Percentiles rank a stretch among this genome's conserved stretches.
These are phyloP conservation scores for Microtus oregoni DNA, from an alignment of 2,113 vertebrate species.

Conservation along the genomic window DNA sequence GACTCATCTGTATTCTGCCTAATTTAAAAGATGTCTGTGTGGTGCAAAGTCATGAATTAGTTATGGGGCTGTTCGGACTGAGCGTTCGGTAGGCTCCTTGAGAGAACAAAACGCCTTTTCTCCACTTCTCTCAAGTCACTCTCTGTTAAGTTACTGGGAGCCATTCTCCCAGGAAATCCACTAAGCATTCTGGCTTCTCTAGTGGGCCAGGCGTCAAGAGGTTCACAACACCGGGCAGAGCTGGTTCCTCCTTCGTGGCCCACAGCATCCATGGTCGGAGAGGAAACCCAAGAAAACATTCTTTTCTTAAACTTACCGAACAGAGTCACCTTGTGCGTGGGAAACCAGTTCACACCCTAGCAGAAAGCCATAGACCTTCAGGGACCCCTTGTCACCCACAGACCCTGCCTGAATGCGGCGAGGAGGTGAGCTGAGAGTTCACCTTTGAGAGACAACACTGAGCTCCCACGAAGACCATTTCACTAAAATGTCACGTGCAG, in stretches of 20 bases:
- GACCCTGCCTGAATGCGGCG: not conserved
- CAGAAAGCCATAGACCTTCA: not conserved
- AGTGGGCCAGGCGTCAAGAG: conserved; percentile 73
- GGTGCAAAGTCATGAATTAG: conserved; percentile 85
- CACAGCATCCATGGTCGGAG: not conserved
- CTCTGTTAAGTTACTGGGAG: conserved; percentile 71
- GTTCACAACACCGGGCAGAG: conserved; percentile 53
- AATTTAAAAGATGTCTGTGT: conserved; percentile 84
- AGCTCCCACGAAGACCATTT: not conserved
- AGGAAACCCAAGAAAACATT: conserved; percentile 33
- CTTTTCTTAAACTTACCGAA: conserved; percentile 33
- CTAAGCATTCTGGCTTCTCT: conserved; percentile 77
- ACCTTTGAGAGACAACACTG: not conserved
- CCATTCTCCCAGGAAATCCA: conserved; percentile 77
- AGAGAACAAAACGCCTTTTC: conserved; percentile 78
- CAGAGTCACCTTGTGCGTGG: not conserved
- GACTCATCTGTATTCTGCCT: conserved; percentile 85
- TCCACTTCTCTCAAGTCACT: conserved; percentile 56
- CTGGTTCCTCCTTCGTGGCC: conserved; percentile 46
- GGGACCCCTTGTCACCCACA: not conserved
- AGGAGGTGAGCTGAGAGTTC: not conserved
- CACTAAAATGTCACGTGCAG: not conserved
- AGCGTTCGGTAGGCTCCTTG: conserved; percentile 74
- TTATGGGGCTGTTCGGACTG: conserved; percentile 79
- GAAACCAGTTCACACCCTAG: not conserved